These are phyloP conservation scores for Chrysolophus pictus DNA, from an alignment of 2,797 vertebrate species.

Conservation along the genomic window DNA sequence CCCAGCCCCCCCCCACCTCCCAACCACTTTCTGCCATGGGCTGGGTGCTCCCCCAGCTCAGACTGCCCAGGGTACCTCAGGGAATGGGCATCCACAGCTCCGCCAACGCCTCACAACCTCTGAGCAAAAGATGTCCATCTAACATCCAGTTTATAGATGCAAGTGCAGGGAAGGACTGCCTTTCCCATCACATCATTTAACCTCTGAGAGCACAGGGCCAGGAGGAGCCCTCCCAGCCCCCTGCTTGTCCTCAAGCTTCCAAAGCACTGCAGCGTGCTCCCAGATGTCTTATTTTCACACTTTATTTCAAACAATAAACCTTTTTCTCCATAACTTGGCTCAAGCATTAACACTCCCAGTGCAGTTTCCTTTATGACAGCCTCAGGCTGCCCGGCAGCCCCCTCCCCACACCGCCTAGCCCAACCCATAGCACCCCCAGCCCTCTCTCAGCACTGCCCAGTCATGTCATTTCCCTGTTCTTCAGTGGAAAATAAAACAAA, in stretches of 20 bases:
- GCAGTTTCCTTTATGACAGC: slow-evolving; percentile 20
- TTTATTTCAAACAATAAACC: neutral
- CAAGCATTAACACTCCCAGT: neutral
- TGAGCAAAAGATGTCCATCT: neutral
- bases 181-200: neutral
- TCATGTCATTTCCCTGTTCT: slow-evolving; percentile 50
- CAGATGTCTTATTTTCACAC: neutral
- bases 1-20: no score
- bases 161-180: neutral
- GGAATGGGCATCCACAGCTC: no score
- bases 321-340: neutral
- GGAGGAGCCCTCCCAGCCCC: neutral
- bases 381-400: neutral
- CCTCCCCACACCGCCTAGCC: slow-evolving; percentile 3
- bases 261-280: neutral
- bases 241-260: neutral
- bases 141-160: neutral
- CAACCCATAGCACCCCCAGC: neutral
- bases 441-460: neutral
- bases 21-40: neutral
- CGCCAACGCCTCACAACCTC: neutral
- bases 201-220: neutral
- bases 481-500: neutral
- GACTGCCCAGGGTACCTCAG: neutral
- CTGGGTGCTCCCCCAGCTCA: neutral